Percentiles rank a stretch among this genome's conserved stretches.
These are phyloP conservation scores for Periophthalmus magnuspinnatus DNA, from an alignment of 2,797 vertebrate genomes.

Conservation along the genomic window DNA sequence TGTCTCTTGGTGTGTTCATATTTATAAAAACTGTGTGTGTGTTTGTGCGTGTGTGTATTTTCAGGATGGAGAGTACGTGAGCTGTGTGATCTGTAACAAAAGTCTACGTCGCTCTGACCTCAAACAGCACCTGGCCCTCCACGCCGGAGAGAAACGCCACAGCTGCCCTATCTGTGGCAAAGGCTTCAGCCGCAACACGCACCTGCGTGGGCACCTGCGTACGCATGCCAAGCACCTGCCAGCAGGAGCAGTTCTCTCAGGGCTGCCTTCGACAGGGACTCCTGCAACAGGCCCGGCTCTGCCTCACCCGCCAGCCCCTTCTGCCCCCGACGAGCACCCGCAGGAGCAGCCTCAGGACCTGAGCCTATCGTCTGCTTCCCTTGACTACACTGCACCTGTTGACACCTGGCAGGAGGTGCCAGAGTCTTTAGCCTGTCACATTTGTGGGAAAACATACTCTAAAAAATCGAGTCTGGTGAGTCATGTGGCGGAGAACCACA, in stretches of 20 bases:
- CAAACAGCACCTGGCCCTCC: not conserved
- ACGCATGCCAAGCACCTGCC: not conserved
- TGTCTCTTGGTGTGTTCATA: no score
- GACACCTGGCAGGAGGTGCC: not conserved
- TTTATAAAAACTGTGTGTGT: no score
- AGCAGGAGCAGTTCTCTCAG: no score
- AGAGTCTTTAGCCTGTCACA: not conserved
- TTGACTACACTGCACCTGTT: not conserved
- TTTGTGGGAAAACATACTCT: not conserved
- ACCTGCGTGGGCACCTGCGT: conserved; percentile 5
- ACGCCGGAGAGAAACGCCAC: not conserved
- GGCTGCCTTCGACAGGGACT: no score
- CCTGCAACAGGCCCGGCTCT: no score
- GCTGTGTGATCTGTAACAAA: conserved; percentile 4
- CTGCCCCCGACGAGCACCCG: not conserved
- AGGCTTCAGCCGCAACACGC: conserved; percentile 5
- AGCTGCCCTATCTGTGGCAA: not conserved
- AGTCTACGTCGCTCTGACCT: not conserved
- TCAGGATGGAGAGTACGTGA: conserved; percentile 1
- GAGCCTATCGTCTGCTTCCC: not conserved
- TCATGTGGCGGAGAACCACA: conserved; percentile 1
- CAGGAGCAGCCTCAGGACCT: not conserved
- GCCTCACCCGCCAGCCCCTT: not conserved
- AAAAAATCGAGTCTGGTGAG: conserved; percentile 2
- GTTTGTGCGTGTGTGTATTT: not conserved